phyloP scores from a whole-genome alignment of 2,888 invertebrate genomes.

The Trimorus sp. region DNA sequence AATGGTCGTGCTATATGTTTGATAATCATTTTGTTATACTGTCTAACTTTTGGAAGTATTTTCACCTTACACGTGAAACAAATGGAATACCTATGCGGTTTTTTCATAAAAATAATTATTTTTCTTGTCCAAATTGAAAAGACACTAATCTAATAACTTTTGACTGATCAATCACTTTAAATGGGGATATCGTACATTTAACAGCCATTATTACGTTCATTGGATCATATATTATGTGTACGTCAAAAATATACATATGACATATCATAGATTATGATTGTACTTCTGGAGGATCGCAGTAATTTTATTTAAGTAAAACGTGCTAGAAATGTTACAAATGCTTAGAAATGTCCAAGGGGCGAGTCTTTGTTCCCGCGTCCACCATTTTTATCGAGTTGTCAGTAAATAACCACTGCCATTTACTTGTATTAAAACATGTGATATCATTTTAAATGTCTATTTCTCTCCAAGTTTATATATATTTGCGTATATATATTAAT shows the following conservation, averaged over 20 bases:
- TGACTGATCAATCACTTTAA: too few relatives aligned
- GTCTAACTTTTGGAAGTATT: too few relatives aligned
- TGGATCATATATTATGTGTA: conserved; percentile 27
- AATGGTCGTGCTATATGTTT: too few relatives aligned
- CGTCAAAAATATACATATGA: conserved; percentile 48
- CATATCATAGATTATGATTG: conserved; percentile 49
- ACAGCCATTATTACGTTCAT: too few relatives aligned
- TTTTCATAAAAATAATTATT: too few relatives aligned
- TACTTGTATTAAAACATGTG: conserved; percentile 41
- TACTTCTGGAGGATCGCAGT: conserved; percentile 45
- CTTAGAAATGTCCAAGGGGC: conserved; percentile 5
- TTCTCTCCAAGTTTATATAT: conserved; percentile 51
- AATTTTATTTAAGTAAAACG: conserved; percentile 30
- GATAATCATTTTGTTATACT: too few relatives aligned
- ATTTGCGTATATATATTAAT: conserved; percentile 8
- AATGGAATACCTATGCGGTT: too few relatives aligned
- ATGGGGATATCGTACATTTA: too few relatives aligned
- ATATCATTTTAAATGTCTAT: conserved; percentile 54
- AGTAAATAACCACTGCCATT: conserved; percentile 24
- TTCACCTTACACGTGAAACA: too few relatives aligned
- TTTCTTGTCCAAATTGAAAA: too few relatives aligned
- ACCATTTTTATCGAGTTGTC: conserved; percentile 34
- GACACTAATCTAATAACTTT: too few relatives aligned
- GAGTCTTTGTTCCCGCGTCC: neutral
- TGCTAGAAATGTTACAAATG: conserved; percentile 16